A percentile compares a stretch with the other conserved stretches of the same genome.
These are phyloP conservation scores for Stenodema calcarata DNA, from an alignment of 2,888 invertebrate genomes.

Conservation along the genomic window DNA sequence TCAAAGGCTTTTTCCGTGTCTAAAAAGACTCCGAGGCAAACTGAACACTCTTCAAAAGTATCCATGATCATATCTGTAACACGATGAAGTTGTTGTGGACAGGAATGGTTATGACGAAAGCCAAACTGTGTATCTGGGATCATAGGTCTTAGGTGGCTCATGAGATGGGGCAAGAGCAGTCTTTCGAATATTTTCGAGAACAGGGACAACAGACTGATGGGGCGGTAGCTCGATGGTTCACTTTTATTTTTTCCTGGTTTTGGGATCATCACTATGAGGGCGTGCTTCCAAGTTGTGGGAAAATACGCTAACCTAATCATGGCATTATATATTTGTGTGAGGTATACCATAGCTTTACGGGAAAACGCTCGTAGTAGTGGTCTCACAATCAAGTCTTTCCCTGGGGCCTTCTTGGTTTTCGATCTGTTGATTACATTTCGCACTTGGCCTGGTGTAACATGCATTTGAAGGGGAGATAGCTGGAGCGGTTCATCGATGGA, in stretches of 20 bases:
- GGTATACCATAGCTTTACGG: too few relatives aligned
- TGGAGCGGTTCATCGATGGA: too few relatives aligned
- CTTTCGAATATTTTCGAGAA: constrained; percentile 1
- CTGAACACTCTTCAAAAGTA: too few relatives aligned
- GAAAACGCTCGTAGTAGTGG: background rate
- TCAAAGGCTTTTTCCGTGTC: too few relatives aligned
- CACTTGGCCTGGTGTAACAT: constrained; percentile 15
- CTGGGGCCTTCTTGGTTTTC: constrained; percentile 13
- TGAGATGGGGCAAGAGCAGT: background rate
- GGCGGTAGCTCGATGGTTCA: background rate
- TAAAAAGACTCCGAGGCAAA: too few relatives aligned
- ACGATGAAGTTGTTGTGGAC: too few relatives aligned
- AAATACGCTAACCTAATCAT: background rate
- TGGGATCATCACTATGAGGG: background rate
- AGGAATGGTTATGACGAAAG: too few relatives aligned
- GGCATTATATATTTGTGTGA: background rate
- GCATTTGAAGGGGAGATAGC: background rate
- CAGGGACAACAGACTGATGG: background rate
- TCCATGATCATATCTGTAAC: too few relatives aligned
- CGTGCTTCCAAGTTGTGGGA: background rate
- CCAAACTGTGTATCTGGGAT: too few relatives aligned
- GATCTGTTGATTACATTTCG: background rate
- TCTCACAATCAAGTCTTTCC: background rate
- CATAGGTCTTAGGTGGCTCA: background rate
- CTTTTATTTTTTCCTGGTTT: background rate